Evolutionary conservation across 2,888 invertebrate species (phyloP).

Genomic region (Drosophila algonquin): DNA sequence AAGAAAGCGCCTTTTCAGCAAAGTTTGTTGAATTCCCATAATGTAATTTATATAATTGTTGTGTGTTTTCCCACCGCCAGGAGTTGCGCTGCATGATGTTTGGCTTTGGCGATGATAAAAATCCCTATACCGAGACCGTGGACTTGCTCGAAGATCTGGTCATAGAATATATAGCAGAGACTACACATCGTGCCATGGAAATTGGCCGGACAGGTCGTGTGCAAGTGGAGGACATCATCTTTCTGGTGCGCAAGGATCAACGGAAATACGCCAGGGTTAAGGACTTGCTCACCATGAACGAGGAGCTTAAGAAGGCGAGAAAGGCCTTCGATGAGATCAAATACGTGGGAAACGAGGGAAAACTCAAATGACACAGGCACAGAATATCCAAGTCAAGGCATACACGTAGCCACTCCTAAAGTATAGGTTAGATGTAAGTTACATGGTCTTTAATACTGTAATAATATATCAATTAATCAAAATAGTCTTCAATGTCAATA

Average conservation of each 20-base stretch:
- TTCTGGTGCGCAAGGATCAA: constrained; percentile 96
- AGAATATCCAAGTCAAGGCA: constrained; percentile 41
- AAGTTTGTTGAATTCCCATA: constrained; percentile 81
- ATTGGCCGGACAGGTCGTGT: constrained; percentile 98
- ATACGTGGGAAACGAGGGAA: constrained; percentile 89
- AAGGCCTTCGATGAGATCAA: constrained; percentile 99
- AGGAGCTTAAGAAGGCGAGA: constrained; percentile 98
- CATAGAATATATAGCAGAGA: constrained; percentile 98
- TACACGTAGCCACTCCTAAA: constrained; percentile 8
- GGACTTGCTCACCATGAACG: constrained; percentile 98
- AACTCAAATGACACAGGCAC: constrained; percentile 80
- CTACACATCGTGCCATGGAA: constrained; percentile 97
- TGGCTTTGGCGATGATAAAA: constrained; percentile 99
- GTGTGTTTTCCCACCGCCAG: constrained; percentile 31
- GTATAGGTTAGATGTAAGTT: constrained; percentile 7
- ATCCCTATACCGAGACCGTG: constrained; percentile 99
- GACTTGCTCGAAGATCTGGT: constrained; percentile 98
- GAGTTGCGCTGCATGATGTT: constrained; percentile 99
- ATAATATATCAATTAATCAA: constrained; percentile 88
- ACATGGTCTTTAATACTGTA: constrained; percentile 21
- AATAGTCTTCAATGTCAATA: constrained; percentile 99
- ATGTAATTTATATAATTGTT: not conserved
- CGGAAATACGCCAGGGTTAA: constrained; percentile 99
- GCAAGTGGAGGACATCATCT: constrained; percentile 99
- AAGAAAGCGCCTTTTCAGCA: constrained; percentile 93